Base-by-base conservation (phyloP, 2,797 vertebrate genomes). In the Pangasius sanitwongsei region DNA sequence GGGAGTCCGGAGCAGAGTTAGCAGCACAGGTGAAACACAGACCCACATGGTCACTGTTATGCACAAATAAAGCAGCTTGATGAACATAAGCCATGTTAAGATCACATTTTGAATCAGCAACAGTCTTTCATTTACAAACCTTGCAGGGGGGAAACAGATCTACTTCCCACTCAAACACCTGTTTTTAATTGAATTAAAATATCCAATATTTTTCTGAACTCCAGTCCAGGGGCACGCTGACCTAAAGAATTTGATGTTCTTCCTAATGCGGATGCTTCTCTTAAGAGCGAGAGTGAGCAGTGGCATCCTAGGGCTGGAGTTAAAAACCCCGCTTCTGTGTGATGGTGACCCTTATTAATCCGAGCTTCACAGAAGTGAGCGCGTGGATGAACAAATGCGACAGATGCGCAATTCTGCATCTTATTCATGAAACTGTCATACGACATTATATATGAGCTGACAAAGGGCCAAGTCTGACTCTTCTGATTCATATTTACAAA, bases 1-100 rank as follows among this genome's bases (percentile, higher is more conserved):
- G 92, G 98, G 98, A 23, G 96, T 99, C 83, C 97, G 98, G 90
- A 98, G 97, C 94, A 95, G 98, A 91, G 97, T 99, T 93, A 99
- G 98, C 96, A 99, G 98, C 92, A 99, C 98, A 95, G 98, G 98
- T 99, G 89, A 95, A 83, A 74, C n/a, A 25, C 37, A 89, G 77
- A 55, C 77, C 12, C 2, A 84, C 23, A 57, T 13, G 25, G 69
- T 34, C 7, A 1, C 34, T 13, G 8, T 82, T 37, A 37, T 23
- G 18, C 31, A 41, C 31, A 59, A 61, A 20, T 82, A 20, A 83
- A 65, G 28, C 6, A 55, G 12, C 11, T 12, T 25, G 74, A 50
- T 77, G 72, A 48, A 4, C 31, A 2, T 37, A 70, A 37, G 34
- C 44, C 28, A 53, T 16, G 4, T 57, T 34, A 55, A 78, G 50